Evolutionary conservation across 2,113 vertebrate species (phyloP), one percentile per base, ranked within the genome.

Genomic region (Triplophysa rosa): DNA sequence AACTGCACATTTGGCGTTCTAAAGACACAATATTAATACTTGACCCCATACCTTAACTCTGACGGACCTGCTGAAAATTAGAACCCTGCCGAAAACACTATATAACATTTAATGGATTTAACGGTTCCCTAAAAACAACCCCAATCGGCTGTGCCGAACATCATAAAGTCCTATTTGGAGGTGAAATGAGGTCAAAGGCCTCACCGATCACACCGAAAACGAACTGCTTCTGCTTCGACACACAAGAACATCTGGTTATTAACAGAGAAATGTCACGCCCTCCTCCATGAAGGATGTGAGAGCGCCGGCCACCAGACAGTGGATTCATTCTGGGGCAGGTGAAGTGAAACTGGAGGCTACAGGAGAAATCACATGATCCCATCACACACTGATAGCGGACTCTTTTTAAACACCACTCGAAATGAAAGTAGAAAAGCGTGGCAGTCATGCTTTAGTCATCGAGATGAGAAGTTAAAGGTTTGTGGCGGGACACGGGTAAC

Each of bases 221-320:
- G 23, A 21, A 9, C 11, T 2, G 69, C 16, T 17, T 66, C 26
- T 19, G 40, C 49, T 61, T 16, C 42, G 77, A 71, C 52, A 59
- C 77, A 74, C 37, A 69, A 76, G 49, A 59, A 40, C 0, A 7
- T 76, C 29, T 26, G 37, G 12, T 4, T 66, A 65, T 29, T 24
- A 67, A 77, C 4, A 62, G 33, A 40, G 63, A 80, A 66, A 52
- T 75, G 42, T 62, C 29, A 62, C 2, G 1, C 1, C 5, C 3
- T 47, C 69, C 63, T 49, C 37, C 45, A 70, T 21, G 0, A 76
- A 40, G 75, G 82, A 83, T 75, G 42, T 69, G 77, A 75, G 29
- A 75, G 21, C 47, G 24, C 19, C 10, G 42, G 21, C 65, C 77
- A 76, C 56, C n/a, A 14, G 58, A 54, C 42, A 37, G 40, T 26